phyloP scores from a whole-genome alignment of 2,888 invertebrate species.

The Flabesymbios commensalis region DNA sequence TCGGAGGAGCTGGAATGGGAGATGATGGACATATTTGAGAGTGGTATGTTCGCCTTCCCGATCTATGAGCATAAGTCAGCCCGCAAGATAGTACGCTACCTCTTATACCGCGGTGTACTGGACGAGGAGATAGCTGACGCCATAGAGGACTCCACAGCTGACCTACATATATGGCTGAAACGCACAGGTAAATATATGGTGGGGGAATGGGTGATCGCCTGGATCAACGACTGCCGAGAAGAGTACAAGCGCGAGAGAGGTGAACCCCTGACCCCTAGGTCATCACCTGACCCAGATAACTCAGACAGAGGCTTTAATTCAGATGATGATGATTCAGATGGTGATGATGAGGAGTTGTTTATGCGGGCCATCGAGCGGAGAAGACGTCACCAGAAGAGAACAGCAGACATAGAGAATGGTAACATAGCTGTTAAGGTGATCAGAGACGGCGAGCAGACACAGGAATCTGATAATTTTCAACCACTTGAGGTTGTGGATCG shows the following conservation, averaged over 20 bases:
- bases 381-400: too few relatives aligned
- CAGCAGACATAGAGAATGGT: too few relatives aligned
- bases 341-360: too few relatives aligned
- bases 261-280: too few relatives aligned
- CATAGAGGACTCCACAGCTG: slow-evolving; percentile 31
- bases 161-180: slow-evolving; percentile 32
- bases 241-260: slow-evolving; percentile 15
- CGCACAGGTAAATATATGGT: slow-evolving; percentile 32
- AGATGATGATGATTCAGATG: too few relatives aligned
- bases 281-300: too few relatives aligned
- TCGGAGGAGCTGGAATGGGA: slow-evolving; percentile 38
- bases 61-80: slow-evolving; percentile 35
- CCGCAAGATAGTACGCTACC: slow-evolving; percentile 27
- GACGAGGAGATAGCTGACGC: slow-evolving; percentile 35
- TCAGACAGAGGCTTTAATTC: too few relatives aligned
- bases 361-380: too few relatives aligned
- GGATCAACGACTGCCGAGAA: slow-evolving; percentile 32
- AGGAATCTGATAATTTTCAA: too few relatives aligned
- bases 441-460: too few relatives aligned
- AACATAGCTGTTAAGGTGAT: too few relatives aligned
- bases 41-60: slow-evolving; percentile 34
- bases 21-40: slow-evolving; percentile 35
- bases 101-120: slow-evolving; percentile 25
- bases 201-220: slow-evolving; percentile 37
- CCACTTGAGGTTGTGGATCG: too few relatives aligned